Evolutionary conservation across 2,113 vertebrate species (phyloP).

Genomic region (Taxidea taxus): DNA sequence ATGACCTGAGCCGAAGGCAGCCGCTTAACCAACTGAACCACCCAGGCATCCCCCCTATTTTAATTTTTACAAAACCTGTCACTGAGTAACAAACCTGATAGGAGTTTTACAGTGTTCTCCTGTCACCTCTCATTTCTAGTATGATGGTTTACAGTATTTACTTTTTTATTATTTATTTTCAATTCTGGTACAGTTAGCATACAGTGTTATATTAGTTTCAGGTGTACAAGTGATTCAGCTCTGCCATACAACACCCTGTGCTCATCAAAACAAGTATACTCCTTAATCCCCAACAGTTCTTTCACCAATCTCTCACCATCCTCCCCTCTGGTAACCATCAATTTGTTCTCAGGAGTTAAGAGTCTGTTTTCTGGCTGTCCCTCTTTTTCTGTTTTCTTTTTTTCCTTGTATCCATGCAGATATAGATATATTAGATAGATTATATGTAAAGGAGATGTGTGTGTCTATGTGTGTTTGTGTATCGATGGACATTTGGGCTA

Average conservation of each 20-base stretch:
- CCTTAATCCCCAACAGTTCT: background rate
- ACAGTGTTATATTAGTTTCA: background rate
- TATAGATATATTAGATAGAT: too few relatives aligned
- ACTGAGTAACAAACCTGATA: slow-evolving; percentile 15
- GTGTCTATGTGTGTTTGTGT: too few relatives aligned
- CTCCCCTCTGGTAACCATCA: background rate
- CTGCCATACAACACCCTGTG: background rate
- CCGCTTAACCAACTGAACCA: too few relatives aligned
- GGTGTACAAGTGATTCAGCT: background rate
- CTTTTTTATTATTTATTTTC: background rate
- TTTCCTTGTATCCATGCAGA: background rate
- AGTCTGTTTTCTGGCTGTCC: background rate
- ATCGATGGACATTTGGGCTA: background rate
- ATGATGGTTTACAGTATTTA: background rate
- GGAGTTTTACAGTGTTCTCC: background rate
- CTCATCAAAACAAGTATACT: background rate
- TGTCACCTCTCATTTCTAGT: background rate
- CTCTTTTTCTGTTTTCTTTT: background rate
- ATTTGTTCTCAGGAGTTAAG: background rate
- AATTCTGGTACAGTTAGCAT: background rate
- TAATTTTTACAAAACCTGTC: background rate
- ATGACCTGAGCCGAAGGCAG: too few relatives aligned
- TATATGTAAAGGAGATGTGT: too few relatives aligned
- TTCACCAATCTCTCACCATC: background rate
- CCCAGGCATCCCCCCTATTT: too few relatives aligned